Base-by-base conservation (phyloP, 2,888 invertebrate species). In the Tachina lurida region DNA sequence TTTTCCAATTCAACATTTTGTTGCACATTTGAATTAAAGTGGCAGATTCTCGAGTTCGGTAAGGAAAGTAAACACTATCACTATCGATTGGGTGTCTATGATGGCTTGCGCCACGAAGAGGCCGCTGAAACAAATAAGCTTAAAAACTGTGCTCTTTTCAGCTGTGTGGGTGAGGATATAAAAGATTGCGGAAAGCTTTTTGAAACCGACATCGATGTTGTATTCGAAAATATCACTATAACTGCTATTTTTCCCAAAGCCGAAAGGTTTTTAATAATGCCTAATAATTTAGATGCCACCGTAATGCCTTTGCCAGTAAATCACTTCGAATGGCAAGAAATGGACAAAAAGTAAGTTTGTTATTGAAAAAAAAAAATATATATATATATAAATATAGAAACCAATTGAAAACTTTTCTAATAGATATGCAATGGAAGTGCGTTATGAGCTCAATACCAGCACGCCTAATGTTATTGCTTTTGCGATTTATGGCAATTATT, bases 91-190 rank as follows among this genome's bases (percentile, higher is more conserved):
- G 93, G 91, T 0, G 93, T 91, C 10, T 94, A 90, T 86, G 92
- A 93, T 77, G 94, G 94, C 4, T 89, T 92, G 56, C 91, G 94
- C 43, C 90, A 92, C 15, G 93, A 92, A 84, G 87, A 89, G 15
- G 90, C 89, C 0, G 90, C 91, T 10, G 91, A 92, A 62, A 91
- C 92, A 67, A 93, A 93, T 71, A 92, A 92, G 8, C 86, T 94
- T 1, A 93, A 94, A 65, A 90, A 93, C 56, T 94, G 94, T 87
- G 93, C 91, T 1, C 67, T 94, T 4, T 90, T 94, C 15, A 92
- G 93, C 49, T 94, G 94, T 88, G 87, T 84, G 2, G 90, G 90
- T 0, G 45, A 65, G 7, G 65, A 73, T 4, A 82, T 92, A 9
- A 75, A 67, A n/a, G 89, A 90, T 4, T 92, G 92, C 74, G 92